These are phyloP conservation scores for Zonitis immaculata DNA, from an alignment of 2,888 invertebrate species.

Conservation along the genomic window DNA sequence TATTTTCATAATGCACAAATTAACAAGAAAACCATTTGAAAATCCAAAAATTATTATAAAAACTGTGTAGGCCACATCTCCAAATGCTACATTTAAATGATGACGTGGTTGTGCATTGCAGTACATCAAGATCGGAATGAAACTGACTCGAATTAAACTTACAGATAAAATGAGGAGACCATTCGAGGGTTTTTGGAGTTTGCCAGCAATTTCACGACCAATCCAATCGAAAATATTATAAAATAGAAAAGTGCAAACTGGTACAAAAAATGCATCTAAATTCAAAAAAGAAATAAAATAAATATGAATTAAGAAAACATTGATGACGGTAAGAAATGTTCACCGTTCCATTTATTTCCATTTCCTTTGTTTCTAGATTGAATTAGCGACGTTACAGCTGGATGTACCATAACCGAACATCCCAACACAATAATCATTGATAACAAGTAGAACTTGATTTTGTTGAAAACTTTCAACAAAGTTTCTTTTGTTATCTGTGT, in stretches of 20 bases:
- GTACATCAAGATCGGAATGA: conserved; percentile 11
- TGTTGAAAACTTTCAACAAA: conserved; percentile 2
- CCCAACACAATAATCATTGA: conserved; percentile 12
- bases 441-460: conserved; percentile 14
- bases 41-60: conserved; percentile 8
- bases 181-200: conserved; percentile 13
- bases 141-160: neutral
- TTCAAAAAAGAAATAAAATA: conserved; percentile 2
- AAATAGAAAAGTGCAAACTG: conserved; percentile 16
- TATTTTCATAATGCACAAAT: conserved; percentile 5
- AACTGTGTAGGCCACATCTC: conserved; percentile 9
- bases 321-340: no score
- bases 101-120: conserved; percentile 13
- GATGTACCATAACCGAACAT: conserved; percentile 18
- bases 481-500: conserved; percentile 4
- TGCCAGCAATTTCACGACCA: conserved; percentile 16
- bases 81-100: conserved; percentile 11
- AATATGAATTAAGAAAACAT: no score
- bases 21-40: conserved; percentile 11
- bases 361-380: conserved; percentile 14
- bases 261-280: conserved; percentile 19
- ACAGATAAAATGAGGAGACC: neutral
- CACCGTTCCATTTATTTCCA: conserved; percentile 22
- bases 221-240: conserved; percentile 18
- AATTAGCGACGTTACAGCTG: conserved; percentile 20